Evolutionary conservation across 2,113 vertebrate species (phyloP).

Genomic region (Corythornis cristatus): DNA sequence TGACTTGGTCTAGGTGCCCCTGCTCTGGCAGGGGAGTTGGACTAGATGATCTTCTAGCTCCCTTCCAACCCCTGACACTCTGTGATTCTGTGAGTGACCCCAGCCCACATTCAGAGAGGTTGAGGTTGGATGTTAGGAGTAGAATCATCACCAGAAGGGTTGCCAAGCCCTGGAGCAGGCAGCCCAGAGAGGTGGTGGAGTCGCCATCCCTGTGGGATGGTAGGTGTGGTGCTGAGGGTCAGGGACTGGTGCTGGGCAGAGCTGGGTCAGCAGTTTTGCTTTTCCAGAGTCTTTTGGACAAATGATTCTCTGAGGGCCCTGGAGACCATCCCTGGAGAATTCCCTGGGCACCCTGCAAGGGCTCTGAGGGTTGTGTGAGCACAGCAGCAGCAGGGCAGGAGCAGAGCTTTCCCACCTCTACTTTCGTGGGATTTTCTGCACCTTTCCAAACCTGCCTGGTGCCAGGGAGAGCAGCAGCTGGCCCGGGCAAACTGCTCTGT

Average conservation of each 20-base stretch:
- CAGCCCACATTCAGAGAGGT: not conserved
- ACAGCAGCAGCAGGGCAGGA: accelerated
- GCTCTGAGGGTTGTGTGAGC: accelerated
- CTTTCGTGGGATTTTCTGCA: not conserved
- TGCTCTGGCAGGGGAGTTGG: no score
- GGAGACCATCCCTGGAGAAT: not conserved
- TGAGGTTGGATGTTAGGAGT: not conserved
- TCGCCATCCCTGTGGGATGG: not conserved
- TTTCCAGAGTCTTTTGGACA: not conserved
- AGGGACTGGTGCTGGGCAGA: not conserved
- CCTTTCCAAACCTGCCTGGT: not conserved
- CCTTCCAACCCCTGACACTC: no score
- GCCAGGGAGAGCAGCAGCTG: not conserved
- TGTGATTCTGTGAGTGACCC: not conserved
- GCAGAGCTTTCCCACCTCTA: no score
- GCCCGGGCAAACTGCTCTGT: not conserved
- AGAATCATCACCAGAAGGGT: not conserved
- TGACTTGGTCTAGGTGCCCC: no score
- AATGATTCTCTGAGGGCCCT: not conserved
- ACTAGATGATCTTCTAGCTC: no score
- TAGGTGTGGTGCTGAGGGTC: not conserved
- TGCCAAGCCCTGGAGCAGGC: not conserved
- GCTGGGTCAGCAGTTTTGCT: no score
- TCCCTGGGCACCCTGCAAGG: accelerated
- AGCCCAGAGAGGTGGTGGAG: not conserved